Conservation (phyloP, 2,113 vertebrate species). For the Odobenus rosmarus region DNA sequence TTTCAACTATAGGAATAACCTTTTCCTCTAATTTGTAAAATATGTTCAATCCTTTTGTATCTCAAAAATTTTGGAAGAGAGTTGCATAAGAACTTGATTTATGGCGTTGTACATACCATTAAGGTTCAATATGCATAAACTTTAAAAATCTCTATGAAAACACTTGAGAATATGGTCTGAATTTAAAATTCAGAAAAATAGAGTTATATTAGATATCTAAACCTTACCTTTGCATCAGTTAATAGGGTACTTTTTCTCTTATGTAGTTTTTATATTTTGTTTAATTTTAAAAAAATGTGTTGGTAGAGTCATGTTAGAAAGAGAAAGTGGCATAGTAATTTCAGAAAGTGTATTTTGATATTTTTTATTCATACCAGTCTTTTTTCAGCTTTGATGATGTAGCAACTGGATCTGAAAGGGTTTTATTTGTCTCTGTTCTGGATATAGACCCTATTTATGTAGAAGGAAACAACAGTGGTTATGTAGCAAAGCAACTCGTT, state of each 20-base stretch:
- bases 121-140: background rate
- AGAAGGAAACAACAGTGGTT: background rate
- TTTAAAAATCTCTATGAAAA: conserved; percentile 49
- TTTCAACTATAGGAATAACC: conserved; percentile 50
- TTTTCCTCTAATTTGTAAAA: conserved; percentile 59
- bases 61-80: conserved; percentile 46
- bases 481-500: background rate
- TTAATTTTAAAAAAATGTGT: background rate
- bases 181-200: conserved; percentile 48
- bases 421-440: background rate
- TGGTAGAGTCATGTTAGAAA: conserved; percentile 12
- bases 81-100: conserved; percentile 34
- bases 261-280: conserved; percentile 10
- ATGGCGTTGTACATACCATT: background rate
- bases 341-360: conserved; percentile 49
- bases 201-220: background rate
- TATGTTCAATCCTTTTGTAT: conserved; percentile 46
- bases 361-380: conserved; percentile 42
- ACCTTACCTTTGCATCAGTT: background rate
- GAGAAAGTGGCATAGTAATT: conserved; percentile 11
- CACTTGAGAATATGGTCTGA: conserved; percentile 6
- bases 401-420: background rate
- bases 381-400: conserved; percentile 21
- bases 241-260: background rate
- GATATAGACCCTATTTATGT: background rate